Evolutionary conservation across 2,888 invertebrate genomes (phyloP).

Genomic region (Entomobrya multifasciata): DNA sequence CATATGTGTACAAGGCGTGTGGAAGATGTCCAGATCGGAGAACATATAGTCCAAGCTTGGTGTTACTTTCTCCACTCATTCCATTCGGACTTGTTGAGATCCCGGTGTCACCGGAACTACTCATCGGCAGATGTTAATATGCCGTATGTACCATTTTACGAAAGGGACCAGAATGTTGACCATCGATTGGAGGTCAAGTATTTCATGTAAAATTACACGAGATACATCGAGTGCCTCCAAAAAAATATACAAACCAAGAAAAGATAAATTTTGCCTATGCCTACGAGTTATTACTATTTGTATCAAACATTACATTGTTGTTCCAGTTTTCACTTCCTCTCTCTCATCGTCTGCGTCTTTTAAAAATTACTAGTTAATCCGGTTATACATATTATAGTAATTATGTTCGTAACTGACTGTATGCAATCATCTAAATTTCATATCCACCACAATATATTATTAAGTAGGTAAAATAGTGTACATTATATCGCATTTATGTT

Average conservation of each 20-base stretch:
- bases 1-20: conserved; percentile 87
- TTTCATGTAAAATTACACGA: conserved; percentile 15
- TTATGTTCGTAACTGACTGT: no score
- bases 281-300: neutral
- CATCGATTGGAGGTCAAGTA: conserved; percentile 72
- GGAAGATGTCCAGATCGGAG: conserved; percentile 72
- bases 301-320: neutral
- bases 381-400: no score
- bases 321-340: neutral
- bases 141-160: conserved; percentile 88
- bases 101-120: conserved; percentile 83
- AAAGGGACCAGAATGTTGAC: conserved; percentile 83
- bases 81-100: conserved; percentile 84
- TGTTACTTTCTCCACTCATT: conserved; percentile 90
- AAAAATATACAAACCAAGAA: neutral
- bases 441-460: no score
- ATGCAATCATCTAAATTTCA: no score
- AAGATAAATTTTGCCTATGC: neutral
- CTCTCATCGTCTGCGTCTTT: neutral
- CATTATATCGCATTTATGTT: no score
- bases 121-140: conserved; percentile 87
- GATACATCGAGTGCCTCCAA: neutral
- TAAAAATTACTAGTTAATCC: no score
- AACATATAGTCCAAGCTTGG: conserved; percentile 84
- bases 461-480: no score